phyloP scores from a whole-genome alignment of 1,140 invertebrate species.

The Agrilus planipennis region DNA sequence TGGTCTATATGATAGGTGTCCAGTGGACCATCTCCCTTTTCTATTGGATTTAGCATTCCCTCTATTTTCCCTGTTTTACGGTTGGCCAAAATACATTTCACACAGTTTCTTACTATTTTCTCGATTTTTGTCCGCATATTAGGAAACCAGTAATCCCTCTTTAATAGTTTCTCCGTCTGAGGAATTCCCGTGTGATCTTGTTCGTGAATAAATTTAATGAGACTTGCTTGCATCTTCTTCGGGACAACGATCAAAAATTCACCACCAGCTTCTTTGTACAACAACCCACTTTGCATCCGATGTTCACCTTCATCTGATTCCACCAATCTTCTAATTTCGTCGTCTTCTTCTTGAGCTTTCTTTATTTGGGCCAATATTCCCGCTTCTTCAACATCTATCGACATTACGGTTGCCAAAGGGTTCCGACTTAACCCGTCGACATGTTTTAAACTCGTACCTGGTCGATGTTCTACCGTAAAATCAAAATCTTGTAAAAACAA shows the following conservation, averaged over 20 bases:
- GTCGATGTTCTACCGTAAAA: constrained; percentile 26
- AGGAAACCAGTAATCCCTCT: constrained; percentile 16
- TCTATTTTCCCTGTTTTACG: constrained; percentile 14
- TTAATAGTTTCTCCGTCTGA: constrained; percentile 12
- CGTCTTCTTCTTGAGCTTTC: constrained; percentile 7
- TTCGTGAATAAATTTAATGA: constrained; percentile 10
- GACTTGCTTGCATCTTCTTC: constrained; percentile 7
- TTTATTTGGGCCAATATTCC: not conserved
- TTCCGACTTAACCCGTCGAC: constrained; percentile 16
- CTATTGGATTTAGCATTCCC: constrained; percentile 20
- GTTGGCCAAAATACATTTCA: constrained; percentile 19
- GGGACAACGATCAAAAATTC: constrained; percentile 12
- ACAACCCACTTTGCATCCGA: constrained; percentile 8
- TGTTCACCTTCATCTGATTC: constrained; percentile 3
- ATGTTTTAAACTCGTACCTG: constrained; percentile 9
- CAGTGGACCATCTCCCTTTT: constrained; percentile 20
- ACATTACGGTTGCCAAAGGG: constrained; percentile 6
- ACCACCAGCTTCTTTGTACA: constrained; percentile 7
- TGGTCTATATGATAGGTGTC: constrained; percentile 23
- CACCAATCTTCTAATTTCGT: constrained; percentile 1
- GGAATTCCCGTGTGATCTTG: constrained; percentile 9
- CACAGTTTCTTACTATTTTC: constrained; percentile 14
- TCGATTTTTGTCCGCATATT: constrained; percentile 11
- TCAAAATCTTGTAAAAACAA: constrained; percentile 24
- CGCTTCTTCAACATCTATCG: constrained; percentile 8